Conservation (phyloP, 1,140 invertebrate genomes). For the Holotrichia oblita region DNA sequence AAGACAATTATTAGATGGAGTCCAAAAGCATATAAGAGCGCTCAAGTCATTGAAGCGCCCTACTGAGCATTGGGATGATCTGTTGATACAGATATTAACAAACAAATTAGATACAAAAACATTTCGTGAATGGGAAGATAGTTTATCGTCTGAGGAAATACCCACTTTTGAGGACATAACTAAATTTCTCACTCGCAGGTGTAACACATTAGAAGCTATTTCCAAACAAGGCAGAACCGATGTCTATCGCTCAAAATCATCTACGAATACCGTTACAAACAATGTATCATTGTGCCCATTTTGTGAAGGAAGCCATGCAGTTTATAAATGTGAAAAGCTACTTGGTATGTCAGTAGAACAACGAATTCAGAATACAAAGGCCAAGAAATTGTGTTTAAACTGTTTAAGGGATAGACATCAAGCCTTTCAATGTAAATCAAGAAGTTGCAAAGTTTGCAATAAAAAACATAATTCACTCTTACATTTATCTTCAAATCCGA, state of each 20-base stretch:
- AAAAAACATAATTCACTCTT: conserved; percentile 51
- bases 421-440: conserved; percentile 42
- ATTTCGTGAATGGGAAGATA: conserved; percentile 24
- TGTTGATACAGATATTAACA: conserved; percentile 9
- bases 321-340: conserved; percentile 42
- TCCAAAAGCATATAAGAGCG: conserved; percentile 27
- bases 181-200: conserved; percentile 5
- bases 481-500: conserved; percentile 40
- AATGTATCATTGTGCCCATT: conserved; percentile 38
- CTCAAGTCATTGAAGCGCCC: conserved; percentile 12
- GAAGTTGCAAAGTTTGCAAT: conserved; percentile 48
- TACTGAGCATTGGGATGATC: conserved; percentile 25
- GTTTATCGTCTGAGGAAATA: neutral
- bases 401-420: conserved; percentile 48
- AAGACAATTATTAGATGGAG: conserved; percentile 44
- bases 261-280: neutral
- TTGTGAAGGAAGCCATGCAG: conserved; percentile 44
- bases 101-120: conserved; percentile 29
- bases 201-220: conserved; percentile 35
- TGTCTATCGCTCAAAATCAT: neutral
- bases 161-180: conserved; percentile 32
- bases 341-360: conserved; percentile 23
- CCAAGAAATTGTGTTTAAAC: conserved; percentile 48
- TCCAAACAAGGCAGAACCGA: neutral
- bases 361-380: conserved; percentile 1